Evolutionary conservation across 2,888 invertebrate species (phyloP), one percentile per base, ranked within the genome.

Genomic region (Unio delphinus): DNA sequence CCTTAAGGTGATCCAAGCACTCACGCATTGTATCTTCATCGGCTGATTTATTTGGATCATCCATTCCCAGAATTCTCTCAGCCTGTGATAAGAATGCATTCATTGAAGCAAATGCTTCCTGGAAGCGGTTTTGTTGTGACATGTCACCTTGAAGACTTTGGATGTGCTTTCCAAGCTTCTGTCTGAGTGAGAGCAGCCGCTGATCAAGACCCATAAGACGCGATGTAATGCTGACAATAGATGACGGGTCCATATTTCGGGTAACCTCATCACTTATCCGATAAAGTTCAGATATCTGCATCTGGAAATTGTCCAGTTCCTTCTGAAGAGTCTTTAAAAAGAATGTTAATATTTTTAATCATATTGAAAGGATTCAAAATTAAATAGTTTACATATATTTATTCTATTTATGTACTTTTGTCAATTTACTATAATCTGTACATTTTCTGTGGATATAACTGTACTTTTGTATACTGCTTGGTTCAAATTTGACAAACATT

Each of bases 221-320:
- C 2, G 86, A 83, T 6, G 86, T 86, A 28, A 88, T 79, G 56
- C 80, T 79, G 23, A 83, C 80, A 26, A 86, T 81, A 11, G 86
- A 81, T 20, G 86, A 79, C 23, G 82, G 80, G 74, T 86, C 86
- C 83, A 88, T 83, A 67, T 83, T 79, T 65, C 81, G 80, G 17
- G 84, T 84, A 64, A 88, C 80, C 64, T 80, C 78, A 70, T 87
- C 85, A 75, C 86, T 85, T 60, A 86, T 75, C 28, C 78, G 68
- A 63, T 82, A 94, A 45, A 97, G 91, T 20, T 73, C 69, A 18
- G 80, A 75, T 63, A 88, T 74, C 65, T 82, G 78, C 8, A 76
- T 70, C 65, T 85, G 86, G 75, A 83, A 81, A 59, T 76, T 73
- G 61, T 88, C 87, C 28, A 88, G 66, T 54, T 87, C 86, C 62